Conservation (phyloP, 2,113 vertebrate genomes). For the Aramus guarauna region DNA sequence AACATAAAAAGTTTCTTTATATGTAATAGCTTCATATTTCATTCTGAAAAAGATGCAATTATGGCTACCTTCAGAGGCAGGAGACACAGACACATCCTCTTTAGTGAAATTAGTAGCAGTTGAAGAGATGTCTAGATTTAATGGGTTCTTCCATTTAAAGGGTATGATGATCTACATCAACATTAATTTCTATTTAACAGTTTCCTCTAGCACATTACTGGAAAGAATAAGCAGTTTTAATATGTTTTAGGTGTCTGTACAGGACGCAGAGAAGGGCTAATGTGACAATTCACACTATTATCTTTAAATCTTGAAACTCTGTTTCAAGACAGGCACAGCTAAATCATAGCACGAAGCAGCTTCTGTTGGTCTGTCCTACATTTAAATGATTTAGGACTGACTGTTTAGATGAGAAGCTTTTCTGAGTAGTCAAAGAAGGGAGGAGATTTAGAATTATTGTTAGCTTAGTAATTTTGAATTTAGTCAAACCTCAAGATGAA, state of each 20-base stretch:
- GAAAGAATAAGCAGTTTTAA: neutral
- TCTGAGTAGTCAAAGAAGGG: neutral
- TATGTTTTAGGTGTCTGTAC: neutral
- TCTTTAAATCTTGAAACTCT: neutral
- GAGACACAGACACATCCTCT: neutral
- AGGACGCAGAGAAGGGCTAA: neutral
- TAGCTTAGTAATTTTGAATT: neutral
- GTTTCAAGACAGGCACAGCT: neutral
- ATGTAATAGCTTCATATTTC: neutral
- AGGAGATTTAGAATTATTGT: neutral
- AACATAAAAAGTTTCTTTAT: neutral
- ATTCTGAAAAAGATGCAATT: neutral
- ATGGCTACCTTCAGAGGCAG: neutral
- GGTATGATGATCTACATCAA: neutral
- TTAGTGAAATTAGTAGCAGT: neutral
- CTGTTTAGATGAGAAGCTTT: neutral
- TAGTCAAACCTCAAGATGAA: neutral
- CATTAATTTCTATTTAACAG: neutral
- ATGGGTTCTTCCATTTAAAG: neutral
- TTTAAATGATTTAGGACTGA: neutral
- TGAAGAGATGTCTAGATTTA: neutral
- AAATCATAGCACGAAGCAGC: neutral
- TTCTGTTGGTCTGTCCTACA: neutral
- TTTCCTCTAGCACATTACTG: neutral
- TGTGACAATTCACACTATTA: neutral